A percentile compares a stretch with the other conserved stretches of the same genome.
phyloP scores from a whole-genome alignment of 1,140 invertebrate genomes.

The Wiebesia pumilae region DNA sequence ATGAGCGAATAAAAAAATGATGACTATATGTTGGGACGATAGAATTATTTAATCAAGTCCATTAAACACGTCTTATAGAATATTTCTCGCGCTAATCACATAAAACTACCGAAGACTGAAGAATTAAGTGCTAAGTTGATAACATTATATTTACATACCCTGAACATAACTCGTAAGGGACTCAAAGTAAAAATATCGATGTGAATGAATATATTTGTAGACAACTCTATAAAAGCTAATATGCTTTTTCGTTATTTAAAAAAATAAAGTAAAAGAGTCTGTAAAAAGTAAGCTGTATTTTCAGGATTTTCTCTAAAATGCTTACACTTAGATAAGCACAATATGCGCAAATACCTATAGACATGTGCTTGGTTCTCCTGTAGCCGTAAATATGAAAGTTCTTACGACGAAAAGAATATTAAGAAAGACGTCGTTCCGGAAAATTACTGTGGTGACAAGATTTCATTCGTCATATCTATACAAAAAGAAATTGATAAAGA shows the following conservation, averaged over 20 bases:
- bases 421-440: neutral
- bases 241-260: no score
- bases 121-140: neutral
- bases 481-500: neutral
- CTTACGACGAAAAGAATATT: neutral
- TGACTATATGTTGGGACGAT: neutral
- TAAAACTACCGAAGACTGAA: neutral
- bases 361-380: neutral
- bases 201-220: no score
- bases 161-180: no score
- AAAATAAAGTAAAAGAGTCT: no score
- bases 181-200: no score
- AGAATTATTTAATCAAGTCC: neutral
- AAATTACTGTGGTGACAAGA: neutral
- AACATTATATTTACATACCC: no score
- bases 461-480: neutral
- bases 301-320: neutral
- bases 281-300: neutral
- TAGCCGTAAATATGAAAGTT: neutral
- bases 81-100: neutral
- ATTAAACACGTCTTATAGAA: neutral
- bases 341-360: neutral
- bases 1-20: neutral
- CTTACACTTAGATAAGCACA: no score
- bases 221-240: no score